Conservation (phyloP, 1,140 invertebrate species). For the Cotesia glomerata region DNA sequence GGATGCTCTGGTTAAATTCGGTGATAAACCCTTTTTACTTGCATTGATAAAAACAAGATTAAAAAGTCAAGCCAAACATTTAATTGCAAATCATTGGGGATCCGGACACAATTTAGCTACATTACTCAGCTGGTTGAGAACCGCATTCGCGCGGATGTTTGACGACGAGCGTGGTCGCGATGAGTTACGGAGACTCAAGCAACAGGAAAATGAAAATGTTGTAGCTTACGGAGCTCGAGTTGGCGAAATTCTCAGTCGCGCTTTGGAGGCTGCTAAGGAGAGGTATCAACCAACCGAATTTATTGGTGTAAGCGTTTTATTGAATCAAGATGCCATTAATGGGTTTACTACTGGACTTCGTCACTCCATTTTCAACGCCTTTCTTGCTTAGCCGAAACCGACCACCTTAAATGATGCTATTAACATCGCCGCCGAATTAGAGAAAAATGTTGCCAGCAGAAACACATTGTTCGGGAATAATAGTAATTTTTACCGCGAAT, state of each 20-base stretch:
- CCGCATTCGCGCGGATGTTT: neutral
- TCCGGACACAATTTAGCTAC: neutral
- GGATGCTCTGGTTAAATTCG: too few species aligned
- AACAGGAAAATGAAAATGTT: neutral
- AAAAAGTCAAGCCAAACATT: neutral
- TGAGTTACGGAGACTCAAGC: neutral
- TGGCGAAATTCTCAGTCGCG: neutral
- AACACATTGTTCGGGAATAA: too few species aligned
- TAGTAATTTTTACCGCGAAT: too few species aligned
- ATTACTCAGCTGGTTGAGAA: neutral
- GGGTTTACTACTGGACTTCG: neutral
- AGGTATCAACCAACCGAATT: neutral
- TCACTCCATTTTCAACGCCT: too few species aligned
- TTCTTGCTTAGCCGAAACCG: too few species aligned
- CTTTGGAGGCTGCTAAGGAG: neutral
- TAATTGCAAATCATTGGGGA: slow-evolving; percentile 1
- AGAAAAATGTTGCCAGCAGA: too few species aligned
- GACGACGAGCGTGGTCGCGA: slow-evolving; percentile 1
- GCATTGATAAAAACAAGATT: neutral
- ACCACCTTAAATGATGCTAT: too few species aligned
- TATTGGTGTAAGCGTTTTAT: neutral
- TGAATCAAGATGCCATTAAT: neutral
- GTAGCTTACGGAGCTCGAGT: neutral
- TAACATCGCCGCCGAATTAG: too few species aligned
- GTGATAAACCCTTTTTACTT: too few species aligned